Evolutionary conservation across 2,888 invertebrate species (phyloP).

Genomic region (Cylindroiulus punctatus): DNA sequence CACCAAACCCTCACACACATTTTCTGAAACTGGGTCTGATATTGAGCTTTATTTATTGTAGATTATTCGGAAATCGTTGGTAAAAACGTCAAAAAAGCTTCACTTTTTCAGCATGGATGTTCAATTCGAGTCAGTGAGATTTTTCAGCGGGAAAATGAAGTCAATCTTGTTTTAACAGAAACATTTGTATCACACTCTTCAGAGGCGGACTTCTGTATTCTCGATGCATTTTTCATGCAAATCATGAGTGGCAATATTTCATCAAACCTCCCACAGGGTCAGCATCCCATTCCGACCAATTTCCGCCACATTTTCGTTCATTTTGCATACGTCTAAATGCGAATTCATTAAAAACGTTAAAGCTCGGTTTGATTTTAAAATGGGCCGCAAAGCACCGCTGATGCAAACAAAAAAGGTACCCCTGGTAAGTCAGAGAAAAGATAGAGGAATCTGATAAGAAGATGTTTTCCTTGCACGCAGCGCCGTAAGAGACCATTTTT

Average conservation of each 20-base stretch:
- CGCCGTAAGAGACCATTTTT: conserved; percentile 37
- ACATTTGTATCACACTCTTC: background rate
- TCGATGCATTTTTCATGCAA: background rate
- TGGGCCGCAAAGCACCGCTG: background rate
- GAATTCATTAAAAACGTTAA: background rate
- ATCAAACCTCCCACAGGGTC: background rate
- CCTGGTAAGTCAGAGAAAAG: conserved; percentile 4
- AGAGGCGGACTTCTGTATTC: background rate
- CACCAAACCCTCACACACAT: background rate
- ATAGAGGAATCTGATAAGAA: conserved; percentile 17
- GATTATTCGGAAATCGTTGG: too few relatives aligned
- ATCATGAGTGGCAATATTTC: background rate
- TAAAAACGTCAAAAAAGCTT: background rate
- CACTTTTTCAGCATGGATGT: conserved; percentile 10
- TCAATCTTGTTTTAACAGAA: background rate
- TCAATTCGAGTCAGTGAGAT: background rate
- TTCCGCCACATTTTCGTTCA: background rate
- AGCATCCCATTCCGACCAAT: background rate
- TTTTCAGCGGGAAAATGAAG: background rate
- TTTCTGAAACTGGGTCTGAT: background rate
- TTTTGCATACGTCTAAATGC: background rate
- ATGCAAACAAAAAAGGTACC: background rate
- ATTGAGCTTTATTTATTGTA: too few relatives aligned
- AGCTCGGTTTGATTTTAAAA: background rate
- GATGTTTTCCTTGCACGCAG: conserved; percentile 20